These are phyloP conservation scores for Paratrypauchen microcephalus DNA, from an alignment of 2,797 vertebrate genomes.

Conservation along the genomic window DNA sequence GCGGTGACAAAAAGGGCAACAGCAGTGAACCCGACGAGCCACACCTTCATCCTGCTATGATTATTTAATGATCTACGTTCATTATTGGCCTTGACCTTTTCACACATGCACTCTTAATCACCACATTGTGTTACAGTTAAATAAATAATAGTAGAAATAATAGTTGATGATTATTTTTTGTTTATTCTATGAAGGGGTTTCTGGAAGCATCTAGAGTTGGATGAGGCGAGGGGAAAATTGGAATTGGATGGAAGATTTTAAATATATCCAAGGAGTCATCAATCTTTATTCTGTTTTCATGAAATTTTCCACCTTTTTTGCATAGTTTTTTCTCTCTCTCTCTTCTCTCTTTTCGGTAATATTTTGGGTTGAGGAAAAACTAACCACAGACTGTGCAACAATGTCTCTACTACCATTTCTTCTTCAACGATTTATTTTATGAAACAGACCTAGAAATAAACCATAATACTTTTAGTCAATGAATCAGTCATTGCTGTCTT, in stretches of 20 bases:
- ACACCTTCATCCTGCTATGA: slow-evolving; percentile 1
- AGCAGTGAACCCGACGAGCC: not conserved
- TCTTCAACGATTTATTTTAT: not conserved
- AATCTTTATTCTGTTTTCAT: no score
- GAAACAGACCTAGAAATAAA: no score
- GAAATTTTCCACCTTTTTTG: no score
- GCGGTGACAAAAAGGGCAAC: not conserved
- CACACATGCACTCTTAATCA: slow-evolving; percentile 1
- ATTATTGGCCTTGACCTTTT: slow-evolving; percentile 7
- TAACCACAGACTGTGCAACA: no score
- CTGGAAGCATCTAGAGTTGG: not conserved
- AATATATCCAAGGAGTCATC: no score
- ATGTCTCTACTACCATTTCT: not conserved
- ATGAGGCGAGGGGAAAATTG: not conserved
- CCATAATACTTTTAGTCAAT: no score
- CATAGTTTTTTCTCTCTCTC: no score
- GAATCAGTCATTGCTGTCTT: no score
- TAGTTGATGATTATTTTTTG: not conserved
- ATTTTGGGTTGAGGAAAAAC: no score
- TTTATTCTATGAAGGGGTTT: not conserved
- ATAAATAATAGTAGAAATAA: not conserved
- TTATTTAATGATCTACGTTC: slow-evolving; percentile 9
- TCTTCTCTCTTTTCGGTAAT: no score
- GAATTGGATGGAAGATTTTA: no score
- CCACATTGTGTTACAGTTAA: not conserved